Evolutionary conservation across 2,797 vertebrate species (phyloP).

Genomic region (Ctenopoma multispine): DNA sequence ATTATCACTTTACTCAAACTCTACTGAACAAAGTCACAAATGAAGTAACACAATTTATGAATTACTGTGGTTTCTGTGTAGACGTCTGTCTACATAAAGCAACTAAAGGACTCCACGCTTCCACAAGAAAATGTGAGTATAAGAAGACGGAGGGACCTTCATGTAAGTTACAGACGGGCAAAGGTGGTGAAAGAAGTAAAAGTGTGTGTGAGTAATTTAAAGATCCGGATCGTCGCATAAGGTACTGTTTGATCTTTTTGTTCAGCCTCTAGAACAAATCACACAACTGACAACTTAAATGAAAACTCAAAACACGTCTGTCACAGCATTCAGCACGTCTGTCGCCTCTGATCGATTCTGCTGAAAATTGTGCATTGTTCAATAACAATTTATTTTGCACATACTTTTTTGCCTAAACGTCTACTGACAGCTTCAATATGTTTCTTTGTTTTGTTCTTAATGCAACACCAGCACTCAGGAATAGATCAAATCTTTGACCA

Average conservation of each 20-base stretch:
- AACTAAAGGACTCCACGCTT: no score
- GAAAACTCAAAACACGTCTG: not conserved
- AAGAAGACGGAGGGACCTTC: not conserved
- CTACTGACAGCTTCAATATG: not conserved
- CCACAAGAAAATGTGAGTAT: not conserved
- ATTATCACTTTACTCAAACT: slow-evolving; percentile 30
- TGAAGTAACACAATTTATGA: not conserved
- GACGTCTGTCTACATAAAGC: no score
- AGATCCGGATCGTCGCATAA: slow-evolving; percentile 18
- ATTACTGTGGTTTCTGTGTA: not conserved
- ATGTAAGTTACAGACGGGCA: not conserved
- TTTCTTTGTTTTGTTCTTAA: slow-evolving; percentile 4
- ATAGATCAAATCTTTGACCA: slow-evolving; percentile 58
- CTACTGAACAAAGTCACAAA: not conserved
- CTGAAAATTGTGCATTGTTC: no score
- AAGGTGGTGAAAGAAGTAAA: no score
- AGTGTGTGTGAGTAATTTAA: no score
- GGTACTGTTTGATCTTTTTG: not conserved
- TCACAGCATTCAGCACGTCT: no score
- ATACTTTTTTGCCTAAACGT: no score
- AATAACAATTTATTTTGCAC: not conserved
- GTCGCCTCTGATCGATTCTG: no score
- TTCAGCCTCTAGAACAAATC: slow-evolving; percentile 1
- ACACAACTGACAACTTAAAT: slow-evolving; percentile 18
- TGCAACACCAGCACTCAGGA: slow-evolving; percentile 15